These are phyloP conservation scores for Pogoniulus pusillus DNA, from an alignment of 2,797 vertebrate species.

Conservation along the genomic window DNA sequence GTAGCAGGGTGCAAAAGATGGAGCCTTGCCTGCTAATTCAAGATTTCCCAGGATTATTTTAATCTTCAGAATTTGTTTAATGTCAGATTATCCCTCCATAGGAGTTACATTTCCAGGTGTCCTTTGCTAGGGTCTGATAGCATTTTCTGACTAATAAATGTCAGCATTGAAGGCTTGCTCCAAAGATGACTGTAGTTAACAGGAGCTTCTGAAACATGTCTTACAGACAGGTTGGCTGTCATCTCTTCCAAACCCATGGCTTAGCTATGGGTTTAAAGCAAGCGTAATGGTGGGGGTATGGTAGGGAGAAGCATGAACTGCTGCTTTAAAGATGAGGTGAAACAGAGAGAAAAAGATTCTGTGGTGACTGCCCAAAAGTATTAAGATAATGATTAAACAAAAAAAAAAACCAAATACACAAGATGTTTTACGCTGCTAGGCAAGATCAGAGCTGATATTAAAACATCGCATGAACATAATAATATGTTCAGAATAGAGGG, in stretches of 20 bases:
- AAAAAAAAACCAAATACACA: constrained; percentile 78
- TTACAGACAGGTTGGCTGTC: background rate
- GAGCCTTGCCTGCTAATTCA: background rate
- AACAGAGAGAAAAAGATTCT: constrained; percentile 56
- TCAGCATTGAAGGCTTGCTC: background rate
- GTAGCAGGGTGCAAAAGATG: background rate
- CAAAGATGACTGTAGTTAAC: background rate
- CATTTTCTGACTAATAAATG: background rate
- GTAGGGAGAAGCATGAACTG: background rate
- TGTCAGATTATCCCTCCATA: background rate
- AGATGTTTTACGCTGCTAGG: constrained; percentile 76
- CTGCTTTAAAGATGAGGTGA: constrained; percentile 41
- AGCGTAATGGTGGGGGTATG: accelerated
- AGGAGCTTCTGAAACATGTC: background rate
- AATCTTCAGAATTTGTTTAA: background rate
- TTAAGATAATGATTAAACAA: constrained; percentile 77
- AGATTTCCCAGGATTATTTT: background rate
- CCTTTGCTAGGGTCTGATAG: background rate
- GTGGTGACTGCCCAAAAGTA: constrained; percentile 75
- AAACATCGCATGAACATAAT: constrained; percentile 70
- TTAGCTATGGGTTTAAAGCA: background rate
- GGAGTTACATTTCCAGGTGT: constrained; percentile 10
- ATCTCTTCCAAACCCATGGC: background rate
- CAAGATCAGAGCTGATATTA: constrained; percentile 60
- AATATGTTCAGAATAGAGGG: constrained; percentile 57